Conservation (phyloP, 1,140 invertebrate species). For the Diabrotica virgifera region DNA sequence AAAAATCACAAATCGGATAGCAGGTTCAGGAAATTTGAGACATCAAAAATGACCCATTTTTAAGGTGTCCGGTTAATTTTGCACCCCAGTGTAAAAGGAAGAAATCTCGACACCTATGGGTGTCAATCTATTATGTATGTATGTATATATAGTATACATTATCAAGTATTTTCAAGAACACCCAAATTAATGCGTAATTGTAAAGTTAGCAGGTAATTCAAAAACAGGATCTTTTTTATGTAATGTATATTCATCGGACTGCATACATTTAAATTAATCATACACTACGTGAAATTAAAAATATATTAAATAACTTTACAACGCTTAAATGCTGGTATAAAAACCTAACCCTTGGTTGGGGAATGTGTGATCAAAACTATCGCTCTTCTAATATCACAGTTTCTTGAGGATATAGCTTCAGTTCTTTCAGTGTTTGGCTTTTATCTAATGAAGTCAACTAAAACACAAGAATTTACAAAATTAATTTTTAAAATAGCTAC, state of each 20-base stretch:
- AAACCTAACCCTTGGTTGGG: constrained; percentile 23
- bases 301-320: constrained; percentile 39
- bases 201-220: no score
- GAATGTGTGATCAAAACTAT: constrained; percentile 54
- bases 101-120: no score
- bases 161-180: no score
- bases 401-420: constrained; percentile 88
- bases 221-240: background rate
- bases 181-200: no score
- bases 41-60: no score
- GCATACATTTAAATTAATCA: constrained; percentile 23
- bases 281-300: constrained; percentile 35
- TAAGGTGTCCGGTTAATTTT: no score
- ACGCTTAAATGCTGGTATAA: constrained; percentile 36
- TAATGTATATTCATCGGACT: constrained; percentile 17
- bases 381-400: constrained; percentile 89
- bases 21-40: no score
- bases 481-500: no score
- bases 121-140: no score
- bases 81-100: no score
- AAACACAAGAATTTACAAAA: constrained; percentile 38
- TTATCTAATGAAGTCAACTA: constrained; percentile 78
- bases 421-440: constrained; percentile 70
- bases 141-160: no score
- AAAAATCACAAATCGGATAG: no score